phyloP scores from a whole-genome alignment of 2,113 vertebrate genomes.

The Aptenodytes patagonicus region DNA sequence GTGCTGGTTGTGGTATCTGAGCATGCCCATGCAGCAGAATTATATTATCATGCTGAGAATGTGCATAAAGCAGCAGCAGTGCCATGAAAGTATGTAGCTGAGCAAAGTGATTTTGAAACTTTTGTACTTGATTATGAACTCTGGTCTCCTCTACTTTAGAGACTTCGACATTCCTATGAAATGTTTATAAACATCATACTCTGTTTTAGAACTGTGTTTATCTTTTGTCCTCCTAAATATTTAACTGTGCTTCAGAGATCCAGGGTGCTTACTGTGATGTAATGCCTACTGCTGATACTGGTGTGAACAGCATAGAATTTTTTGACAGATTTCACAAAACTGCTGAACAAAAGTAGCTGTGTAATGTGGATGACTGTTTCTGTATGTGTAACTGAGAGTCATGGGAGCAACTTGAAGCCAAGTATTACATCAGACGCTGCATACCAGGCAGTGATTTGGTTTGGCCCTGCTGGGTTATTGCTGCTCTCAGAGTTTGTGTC shows the following conservation, averaged over 20 bases:
- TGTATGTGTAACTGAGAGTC: constrained; percentile 26
- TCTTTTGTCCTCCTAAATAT: neutral
- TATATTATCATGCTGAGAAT: neutral
- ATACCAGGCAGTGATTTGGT: neutral
- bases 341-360: constrained; percentile 34
- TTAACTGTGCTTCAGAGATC: neutral
- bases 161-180: neutral
- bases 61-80: neutral
- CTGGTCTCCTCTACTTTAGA: neutral
- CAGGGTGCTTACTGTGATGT: neutral
- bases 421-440: constrained; percentile 29
- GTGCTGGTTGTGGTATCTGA: neutral
- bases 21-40: neutral
- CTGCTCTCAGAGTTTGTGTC: neutral
- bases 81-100: neutral
- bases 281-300: neutral
- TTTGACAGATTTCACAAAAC: neutral
- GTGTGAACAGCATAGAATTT: neutral
- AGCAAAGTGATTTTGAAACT: neutral
- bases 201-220: neutral
- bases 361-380: constrained; percentile 8
- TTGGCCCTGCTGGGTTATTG: constrained; percentile 7
- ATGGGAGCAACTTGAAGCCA: constrained; percentile 24
- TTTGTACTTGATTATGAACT: neutral
- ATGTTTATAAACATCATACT: neutral